Conservation (phyloP, 2,888 invertebrate genomes). For the Synergus itoensis region DNA sequence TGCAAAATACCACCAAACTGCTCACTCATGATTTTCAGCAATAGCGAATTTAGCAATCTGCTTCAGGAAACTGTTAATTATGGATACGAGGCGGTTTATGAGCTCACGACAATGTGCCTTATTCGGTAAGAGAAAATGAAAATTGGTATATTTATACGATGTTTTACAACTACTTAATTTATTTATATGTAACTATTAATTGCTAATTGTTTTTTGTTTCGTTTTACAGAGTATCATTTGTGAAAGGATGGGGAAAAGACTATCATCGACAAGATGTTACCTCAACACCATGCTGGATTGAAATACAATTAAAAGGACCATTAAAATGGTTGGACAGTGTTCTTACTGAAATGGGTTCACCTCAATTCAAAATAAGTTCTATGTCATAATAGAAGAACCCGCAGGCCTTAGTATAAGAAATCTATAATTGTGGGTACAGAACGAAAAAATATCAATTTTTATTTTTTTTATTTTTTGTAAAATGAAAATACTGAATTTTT, state of each 20-base stretch:
- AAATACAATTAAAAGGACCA: conserved; percentile 53
- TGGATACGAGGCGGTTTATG: conserved; percentile 98
- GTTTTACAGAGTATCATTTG: conserved; percentile 47
- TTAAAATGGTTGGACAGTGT: conserved; percentile 53
- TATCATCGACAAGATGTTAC: conserved; percentile 54
- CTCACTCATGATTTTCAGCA: conserved; percentile 97
- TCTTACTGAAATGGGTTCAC: conserved; percentile 48
- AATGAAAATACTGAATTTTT: no score
- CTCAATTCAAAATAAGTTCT: conserved; percentile 22
- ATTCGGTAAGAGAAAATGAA: conserved; percentile 80
- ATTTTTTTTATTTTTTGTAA: no score
- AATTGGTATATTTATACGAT: background rate
- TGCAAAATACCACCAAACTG: conserved; percentile 97
- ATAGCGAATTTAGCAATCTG: conserved; percentile 95
- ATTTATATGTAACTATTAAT: background rate
- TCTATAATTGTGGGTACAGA: background rate
- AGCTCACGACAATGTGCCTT: conserved; percentile 98
- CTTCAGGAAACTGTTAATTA: conserved; percentile 95
- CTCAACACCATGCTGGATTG: conserved; percentile 55
- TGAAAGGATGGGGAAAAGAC: conserved; percentile 54
- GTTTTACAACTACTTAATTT: background rate
- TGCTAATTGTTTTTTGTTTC: background rate
- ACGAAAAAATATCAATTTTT: no score
- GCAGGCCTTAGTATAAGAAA: background rate
- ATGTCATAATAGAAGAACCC: background rate